These are phyloP conservation scores for Vireo altiloquus DNA, from an alignment of 2,113 vertebrate species.

Conservation along the genomic window DNA sequence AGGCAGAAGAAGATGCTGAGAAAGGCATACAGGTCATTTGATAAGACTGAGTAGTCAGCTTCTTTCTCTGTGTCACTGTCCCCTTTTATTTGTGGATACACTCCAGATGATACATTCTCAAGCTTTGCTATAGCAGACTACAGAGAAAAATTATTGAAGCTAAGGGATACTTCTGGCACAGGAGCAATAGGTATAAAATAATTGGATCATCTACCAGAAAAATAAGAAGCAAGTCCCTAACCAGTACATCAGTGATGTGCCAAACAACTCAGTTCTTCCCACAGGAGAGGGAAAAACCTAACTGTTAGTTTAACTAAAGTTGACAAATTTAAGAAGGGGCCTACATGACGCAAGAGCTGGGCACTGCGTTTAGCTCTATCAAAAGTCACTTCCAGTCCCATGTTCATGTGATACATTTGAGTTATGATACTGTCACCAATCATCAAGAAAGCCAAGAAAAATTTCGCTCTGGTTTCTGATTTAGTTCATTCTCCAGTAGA, in stretches of 20 bases:
- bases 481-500: too few relatives aligned
- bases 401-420: neutral
- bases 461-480: neutral
- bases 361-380: accelerated
- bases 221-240: neutral
- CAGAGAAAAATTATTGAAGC: neutral
- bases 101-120: neutral
- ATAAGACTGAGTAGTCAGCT: neutral
- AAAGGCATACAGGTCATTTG: neutral
- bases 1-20: neutral
- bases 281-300: neutral
- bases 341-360: neutral
- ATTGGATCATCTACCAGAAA: neutral
- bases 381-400: neutral
- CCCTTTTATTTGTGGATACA: neutral
- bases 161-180: neutral
- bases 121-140: neutral
- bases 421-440: neutral
- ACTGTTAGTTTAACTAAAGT: neutral
- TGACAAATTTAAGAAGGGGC: neutral
- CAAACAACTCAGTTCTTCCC: accelerated
- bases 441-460: neutral
- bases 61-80: neutral
- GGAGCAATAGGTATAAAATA: neutral
- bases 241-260: neutral